Base-by-base conservation (phyloP, 2,888 invertebrate genomes). In the Sturmia bella region DNA sequence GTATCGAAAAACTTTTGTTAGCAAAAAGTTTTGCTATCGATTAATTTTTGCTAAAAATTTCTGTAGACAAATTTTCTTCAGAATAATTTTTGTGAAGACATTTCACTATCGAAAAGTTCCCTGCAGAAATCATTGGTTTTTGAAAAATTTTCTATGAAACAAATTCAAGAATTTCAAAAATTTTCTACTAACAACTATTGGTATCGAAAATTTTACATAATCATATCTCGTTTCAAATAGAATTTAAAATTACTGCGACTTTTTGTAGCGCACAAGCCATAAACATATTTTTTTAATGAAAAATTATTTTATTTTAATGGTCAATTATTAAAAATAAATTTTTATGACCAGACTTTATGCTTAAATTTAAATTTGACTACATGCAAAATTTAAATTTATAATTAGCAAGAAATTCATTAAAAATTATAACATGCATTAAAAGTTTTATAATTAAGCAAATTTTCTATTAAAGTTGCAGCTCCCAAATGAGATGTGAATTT, bases 291-390 rank as follows among this genome's bases (percentile, higher is more conserved):
- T 19, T 57, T 43, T 12, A 21, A 45, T 69, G 32, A 15, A 3
- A 70, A 50, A 39, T 24, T 0, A 13, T 4, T 24, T 72, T 50
- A 52, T 43, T 70, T 52, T 73, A 52, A 61, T 52, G n/a, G 32
- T 54, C 43, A 21, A 32, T 63, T 41, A 63, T 54, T 32, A 43
- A 32, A 52, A 61, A 73, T 73, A 52, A 73, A 73, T 63, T n/a
- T 52, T 72, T 61, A 72, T 54, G 32, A 32, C 19, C 15, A 21
- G 43, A 56, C 21, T 45, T n/a, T 74, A 37, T 45, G 21, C 37
- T 63, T 24, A 56, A 45, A 13, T 56, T 12, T 13, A 7, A 19
- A 13, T 73, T 50, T 43, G 19, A 63, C 63, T 15, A 43, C 17
- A 2, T 56, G 72, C 24, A 7, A 41, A 21, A 50, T 61, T 72